Conservation (phyloP, 2,113 vertebrate genomes). For the Hepsetus odoe region DNA sequence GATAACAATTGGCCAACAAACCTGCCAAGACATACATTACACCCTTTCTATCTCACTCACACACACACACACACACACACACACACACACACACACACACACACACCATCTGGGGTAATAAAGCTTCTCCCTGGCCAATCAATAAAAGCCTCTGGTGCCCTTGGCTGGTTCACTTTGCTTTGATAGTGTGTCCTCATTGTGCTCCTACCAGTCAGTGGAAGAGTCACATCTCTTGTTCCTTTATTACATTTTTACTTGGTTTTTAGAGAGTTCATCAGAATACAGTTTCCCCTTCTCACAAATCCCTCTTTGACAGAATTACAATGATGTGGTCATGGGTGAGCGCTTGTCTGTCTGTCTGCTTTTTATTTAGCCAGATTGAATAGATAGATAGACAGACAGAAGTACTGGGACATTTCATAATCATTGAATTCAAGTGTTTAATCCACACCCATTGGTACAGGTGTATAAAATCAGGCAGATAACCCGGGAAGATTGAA, state of each 20-base stretch:
- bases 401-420: too few relatives aligned
- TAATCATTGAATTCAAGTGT: too few relatives aligned
- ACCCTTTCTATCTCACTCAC: conserved; percentile 9
- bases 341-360: not conserved
- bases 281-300: not conserved
- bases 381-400: too few relatives aligned
- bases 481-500: too few relatives aligned
- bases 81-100: conserved; percentile 3
- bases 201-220: not conserved
- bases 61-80: conserved; percentile 2
- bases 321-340: not conserved
- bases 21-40: conserved; percentile 49
- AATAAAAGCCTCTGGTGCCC: conserved; percentile 31
- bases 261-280: not conserved
- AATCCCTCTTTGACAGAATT: not conserved
- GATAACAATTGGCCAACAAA: conserved; percentile 46
- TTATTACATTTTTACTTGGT: not conserved
- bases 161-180: not conserved
- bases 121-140: conserved; percentile 37
- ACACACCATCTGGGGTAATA: conserved; percentile 21
- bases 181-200: conserved; percentile 21
- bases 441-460: too few relatives aligned
- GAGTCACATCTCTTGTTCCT: not conserved
- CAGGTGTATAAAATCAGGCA: too few relatives aligned
- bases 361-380: too few relatives aligned